Base-by-base conservation (phyloP, 2,888 invertebrate genomes). In the Dynastes tityus region DNA sequence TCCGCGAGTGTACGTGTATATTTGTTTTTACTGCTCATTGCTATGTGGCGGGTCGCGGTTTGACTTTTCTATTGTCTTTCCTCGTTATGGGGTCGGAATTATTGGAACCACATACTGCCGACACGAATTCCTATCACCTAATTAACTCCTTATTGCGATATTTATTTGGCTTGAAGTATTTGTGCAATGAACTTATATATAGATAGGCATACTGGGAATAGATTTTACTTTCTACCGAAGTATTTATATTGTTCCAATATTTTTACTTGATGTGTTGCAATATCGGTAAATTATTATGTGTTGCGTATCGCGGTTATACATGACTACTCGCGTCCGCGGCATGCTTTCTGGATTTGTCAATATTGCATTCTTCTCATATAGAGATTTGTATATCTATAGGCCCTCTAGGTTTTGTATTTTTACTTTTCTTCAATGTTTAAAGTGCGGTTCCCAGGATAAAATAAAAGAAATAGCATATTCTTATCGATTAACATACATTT, bases 71-170 rank as follows among this genome's bases (percentile, higher is more conserved):
- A 74, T 74, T 74, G 73, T 74, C 73, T 74, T 74, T 74, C 27
- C 63, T 74, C 61, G 61, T 61, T 74, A 74, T 63, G 73, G 73
- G 61, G 73, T 74, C 73, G 73, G 13, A 74, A 61, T 74, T 74
- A 74, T 74, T 74, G 61, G 73, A 74, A 45, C 40, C 73, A 74
- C 63, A 74, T 74, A 74, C 49, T 74, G 45, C 61, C 73, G 73
- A 74, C 73, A 74, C 73, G 61, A 74, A 74, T 74, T 74, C 73
- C 61, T 74, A 61, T 61, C 73, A 74, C 73, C 73, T 74, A 74
- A 74, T 74, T 74, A 74, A 74, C 73, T 74, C 45, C 73, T 73
- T 74, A 74, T 74, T 74, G 61, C 73, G 73, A 74, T 74, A 74
- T 74, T 74, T 74, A 74, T 74, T 74, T 61, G 73, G 61, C 63